These are phyloP conservation scores for Lethrus apterus DNA, from an alignment of 1,140 invertebrate species.

Conservation along the genomic window DNA sequence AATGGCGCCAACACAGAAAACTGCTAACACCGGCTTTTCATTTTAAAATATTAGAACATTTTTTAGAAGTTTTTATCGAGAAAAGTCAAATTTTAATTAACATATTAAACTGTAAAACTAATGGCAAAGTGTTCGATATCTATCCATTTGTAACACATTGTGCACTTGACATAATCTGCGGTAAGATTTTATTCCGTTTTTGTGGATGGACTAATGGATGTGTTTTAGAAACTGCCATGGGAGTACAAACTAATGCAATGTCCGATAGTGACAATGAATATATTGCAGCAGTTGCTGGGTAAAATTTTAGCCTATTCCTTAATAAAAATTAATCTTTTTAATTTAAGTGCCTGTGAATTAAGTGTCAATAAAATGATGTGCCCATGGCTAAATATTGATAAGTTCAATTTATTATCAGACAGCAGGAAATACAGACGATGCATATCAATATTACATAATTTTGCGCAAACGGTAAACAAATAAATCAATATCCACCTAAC, in stretches of 20 bases:
- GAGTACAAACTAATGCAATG: slow-evolving; percentile 4
- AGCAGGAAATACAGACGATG: neutral
- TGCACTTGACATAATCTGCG: slow-evolving; percentile 70
- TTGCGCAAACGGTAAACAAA: too few species aligned
- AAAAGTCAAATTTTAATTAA: slow-evolving; percentile 61
- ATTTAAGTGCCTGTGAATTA: too few species aligned
- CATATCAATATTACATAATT: slow-evolving; percentile 7
- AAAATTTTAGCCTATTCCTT: neutral
- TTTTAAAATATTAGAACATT: slow-evolving; percentile 80
- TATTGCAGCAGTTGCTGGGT: slow-evolving; percentile 8
- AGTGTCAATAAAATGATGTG: too few species aligned
- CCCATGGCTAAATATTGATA: slow-evolving; percentile 11
- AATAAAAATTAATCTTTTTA: neutral
- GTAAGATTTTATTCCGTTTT: slow-evolving; percentile 39
- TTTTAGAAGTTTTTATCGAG: slow-evolving; percentile 73
- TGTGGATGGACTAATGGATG: too few species aligned
- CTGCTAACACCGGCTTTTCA: slow-evolving; percentile 86
- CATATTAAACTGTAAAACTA: slow-evolving; percentile 53
- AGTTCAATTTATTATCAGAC: neutral
- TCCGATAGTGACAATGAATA: slow-evolving; percentile 2
- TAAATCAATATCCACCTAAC: neutral
- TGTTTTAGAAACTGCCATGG: slow-evolving; percentile 13
- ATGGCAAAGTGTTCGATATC: slow-evolving; percentile 58
- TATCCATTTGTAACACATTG: slow-evolving; percentile 69
- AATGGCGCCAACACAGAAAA: slow-evolving; percentile 72